These are phyloP conservation scores for Amorpha juglandis DNA, from an alignment of 2,888 invertebrate genomes.

Conservation along the genomic window DNA sequence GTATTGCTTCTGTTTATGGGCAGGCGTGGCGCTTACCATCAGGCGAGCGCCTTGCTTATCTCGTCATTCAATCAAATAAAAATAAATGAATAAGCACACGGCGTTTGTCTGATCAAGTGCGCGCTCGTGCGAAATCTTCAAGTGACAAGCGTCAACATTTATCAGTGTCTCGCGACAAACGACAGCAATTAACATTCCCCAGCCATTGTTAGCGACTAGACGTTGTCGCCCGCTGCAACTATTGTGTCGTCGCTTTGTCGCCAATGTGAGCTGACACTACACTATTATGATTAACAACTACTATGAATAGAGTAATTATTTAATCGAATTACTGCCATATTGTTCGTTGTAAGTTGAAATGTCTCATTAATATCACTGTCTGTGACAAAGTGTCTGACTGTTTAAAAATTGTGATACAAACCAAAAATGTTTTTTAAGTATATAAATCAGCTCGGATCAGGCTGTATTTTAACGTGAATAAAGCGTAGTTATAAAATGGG, in stretches of 20 bases:
- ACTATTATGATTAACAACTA: conserved; percentile 15
- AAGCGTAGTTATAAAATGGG: conserved; percentile 24
- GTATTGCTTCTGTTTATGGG: too few species aligned
- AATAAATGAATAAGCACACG: conserved; percentile 39
- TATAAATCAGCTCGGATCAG: conserved; percentile 21
- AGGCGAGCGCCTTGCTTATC: too few species aligned
- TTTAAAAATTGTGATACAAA: conserved; percentile 17
- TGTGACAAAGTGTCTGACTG: background rate
- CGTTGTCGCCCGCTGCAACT: conserved; percentile 48
- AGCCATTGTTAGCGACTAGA: conserved; percentile 65
- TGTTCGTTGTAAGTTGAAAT: background rate
- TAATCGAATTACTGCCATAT: conserved; percentile 11
- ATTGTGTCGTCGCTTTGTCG: conserved; percentile 38
- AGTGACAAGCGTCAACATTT: conserved; percentile 79
- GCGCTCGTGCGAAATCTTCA: conserved; percentile 57
- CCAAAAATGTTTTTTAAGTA: conserved; percentile 20
- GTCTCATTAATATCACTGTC: conserved; percentile 1
- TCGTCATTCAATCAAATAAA: too few species aligned
- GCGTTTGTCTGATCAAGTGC: conserved; percentile 48
- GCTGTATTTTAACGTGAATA: conserved; percentile 22
- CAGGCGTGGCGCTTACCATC: too few species aligned
- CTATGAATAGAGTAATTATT: conserved; percentile 14
- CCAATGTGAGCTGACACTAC: conserved; percentile 33
- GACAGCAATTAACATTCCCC: conserved; percentile 80
- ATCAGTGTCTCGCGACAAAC: conserved; percentile 79